Evolutionary conservation across 2,888 invertebrate species (phyloP).

Genomic region (Archips crataeganus): DNA sequence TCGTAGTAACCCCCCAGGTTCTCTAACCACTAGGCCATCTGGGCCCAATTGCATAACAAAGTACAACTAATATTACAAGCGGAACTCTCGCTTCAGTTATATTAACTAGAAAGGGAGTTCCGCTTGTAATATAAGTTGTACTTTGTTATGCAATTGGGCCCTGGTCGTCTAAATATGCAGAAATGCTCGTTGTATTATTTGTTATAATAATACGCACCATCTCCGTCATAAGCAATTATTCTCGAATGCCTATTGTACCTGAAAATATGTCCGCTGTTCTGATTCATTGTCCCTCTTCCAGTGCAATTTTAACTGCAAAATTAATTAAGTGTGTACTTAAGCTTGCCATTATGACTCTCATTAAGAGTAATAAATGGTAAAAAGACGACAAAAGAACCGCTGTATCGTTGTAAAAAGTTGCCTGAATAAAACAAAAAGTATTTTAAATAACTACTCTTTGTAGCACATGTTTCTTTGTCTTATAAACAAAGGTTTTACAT

Average conservation of each 20-base stretch:
- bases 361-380: constrained; percentile 34
- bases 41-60: too few relatives aligned
- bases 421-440: neutral
- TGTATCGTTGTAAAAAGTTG: constrained; percentile 12
- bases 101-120: too few relatives aligned
- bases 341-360: constrained; percentile 38
- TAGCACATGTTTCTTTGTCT: neutral
- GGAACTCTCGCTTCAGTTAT: too few relatives aligned
- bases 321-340: constrained; percentile 38
- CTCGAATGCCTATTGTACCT: constrained; percentile 19
- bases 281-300: constrained; percentile 10
- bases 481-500: too few relatives aligned
- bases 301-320: constrained; percentile 32
- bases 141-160: too few relatives aligned
- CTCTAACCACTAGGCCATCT: too few relatives aligned
- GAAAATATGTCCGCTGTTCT: constrained; percentile 27
- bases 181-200: neutral
- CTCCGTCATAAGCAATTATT: constrained; percentile 17
- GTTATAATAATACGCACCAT: constrained; percentile 7
- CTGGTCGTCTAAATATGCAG: too few relatives aligned
- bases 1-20: too few relatives aligned
- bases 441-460: neutral
- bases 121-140: too few relatives aligned
- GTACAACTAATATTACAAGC: too few relatives aligned
- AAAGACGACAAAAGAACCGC: constrained; percentile 21